These are phyloP conservation scores for Drosophila seguyi DNA, from an alignment of 1,140 invertebrate species.

Conservation along the genomic window DNA sequence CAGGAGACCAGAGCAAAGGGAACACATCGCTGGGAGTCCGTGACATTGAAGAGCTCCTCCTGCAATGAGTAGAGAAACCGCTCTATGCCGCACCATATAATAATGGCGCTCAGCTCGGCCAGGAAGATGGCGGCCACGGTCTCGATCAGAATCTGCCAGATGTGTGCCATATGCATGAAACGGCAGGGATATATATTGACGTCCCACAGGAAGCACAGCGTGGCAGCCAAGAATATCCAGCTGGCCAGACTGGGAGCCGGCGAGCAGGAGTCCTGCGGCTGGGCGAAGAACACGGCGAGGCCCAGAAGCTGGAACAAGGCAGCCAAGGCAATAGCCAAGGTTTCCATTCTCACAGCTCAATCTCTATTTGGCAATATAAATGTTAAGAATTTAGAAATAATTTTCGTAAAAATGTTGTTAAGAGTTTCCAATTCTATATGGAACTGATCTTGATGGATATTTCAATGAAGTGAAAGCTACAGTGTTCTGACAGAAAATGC, in stretches of 20 bases:
- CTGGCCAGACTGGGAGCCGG: slow-evolving; percentile 52
- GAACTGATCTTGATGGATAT: neutral
- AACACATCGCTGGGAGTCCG: neutral
- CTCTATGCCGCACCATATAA: slow-evolving; percentile 65
- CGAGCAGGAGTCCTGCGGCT: slow-evolving; percentile 59
- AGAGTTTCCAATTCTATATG: neutral
- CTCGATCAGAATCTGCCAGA: slow-evolving; percentile 47
- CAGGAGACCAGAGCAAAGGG: neutral
- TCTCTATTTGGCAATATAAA: neutral
- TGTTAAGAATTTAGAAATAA: slow-evolving; percentile 1
- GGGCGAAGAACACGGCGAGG: slow-evolving; percentile 41
- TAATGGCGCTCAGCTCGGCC: slow-evolving; percentile 36
- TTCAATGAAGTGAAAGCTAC: neutral
- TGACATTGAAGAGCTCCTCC: slow-evolving; percentile 3
- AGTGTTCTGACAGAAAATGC: neutral
- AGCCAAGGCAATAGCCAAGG: slow-evolving; percentile 34
- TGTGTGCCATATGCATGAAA: slow-evolving; percentile 39
- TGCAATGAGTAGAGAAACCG: slow-evolving; percentile 31
- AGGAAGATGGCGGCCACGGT: slow-evolving; percentile 38
- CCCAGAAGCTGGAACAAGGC: slow-evolving; percentile 43
- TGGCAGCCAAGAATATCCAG: slow-evolving; percentile 52
- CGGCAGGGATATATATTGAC: slow-evolving; percentile 44
- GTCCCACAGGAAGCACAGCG: slow-evolving; percentile 48
- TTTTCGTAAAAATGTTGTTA: neutral
- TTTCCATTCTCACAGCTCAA: slow-evolving; percentile 26